Conservation (phyloP, 2,888 invertebrate genomes). For the Hecatera dysodea region DNA sequence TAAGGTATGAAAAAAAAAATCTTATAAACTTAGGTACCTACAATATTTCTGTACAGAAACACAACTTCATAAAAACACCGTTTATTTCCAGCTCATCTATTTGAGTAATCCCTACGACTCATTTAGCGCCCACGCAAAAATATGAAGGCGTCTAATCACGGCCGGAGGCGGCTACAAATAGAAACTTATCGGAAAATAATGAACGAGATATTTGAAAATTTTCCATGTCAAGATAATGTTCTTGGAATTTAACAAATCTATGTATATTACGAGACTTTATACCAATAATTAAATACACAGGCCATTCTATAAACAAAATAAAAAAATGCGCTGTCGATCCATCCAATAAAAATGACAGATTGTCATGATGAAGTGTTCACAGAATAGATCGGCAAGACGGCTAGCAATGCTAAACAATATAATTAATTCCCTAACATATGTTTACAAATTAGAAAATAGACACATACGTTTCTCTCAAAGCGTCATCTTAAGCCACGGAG, state of each 20-base stretch:
- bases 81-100: conserved; percentile 20
- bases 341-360: too few relatives aligned
- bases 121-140: conserved; percentile 43
- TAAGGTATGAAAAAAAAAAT: not conserved
- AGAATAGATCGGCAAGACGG: too few relatives aligned
- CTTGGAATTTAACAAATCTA: not conserved
- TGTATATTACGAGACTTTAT: too few relatives aligned
- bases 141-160: conserved; percentile 29
- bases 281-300: too few relatives aligned
- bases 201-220: not conserved
- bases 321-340: too few relatives aligned
- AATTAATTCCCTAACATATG: too few relatives aligned
- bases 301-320: too few relatives aligned
- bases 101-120: conserved; percentile 13
- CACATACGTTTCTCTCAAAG: conserved; percentile 18
- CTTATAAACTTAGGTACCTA: too few relatives aligned
- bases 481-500: conserved; percentile 65
- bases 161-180: conserved; percentile 13
- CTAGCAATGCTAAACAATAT: too few relatives aligned
- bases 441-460: conserved; percentile 6
- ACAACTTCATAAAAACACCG: not conserved
- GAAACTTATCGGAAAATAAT: conserved; percentile 9
- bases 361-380: not conserved
- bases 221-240: not conserved
- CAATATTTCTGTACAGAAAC: not conserved